phyloP scores from a whole-genome alignment of 2,888 invertebrate species.

The Argyresthia goedartella region DNA sequence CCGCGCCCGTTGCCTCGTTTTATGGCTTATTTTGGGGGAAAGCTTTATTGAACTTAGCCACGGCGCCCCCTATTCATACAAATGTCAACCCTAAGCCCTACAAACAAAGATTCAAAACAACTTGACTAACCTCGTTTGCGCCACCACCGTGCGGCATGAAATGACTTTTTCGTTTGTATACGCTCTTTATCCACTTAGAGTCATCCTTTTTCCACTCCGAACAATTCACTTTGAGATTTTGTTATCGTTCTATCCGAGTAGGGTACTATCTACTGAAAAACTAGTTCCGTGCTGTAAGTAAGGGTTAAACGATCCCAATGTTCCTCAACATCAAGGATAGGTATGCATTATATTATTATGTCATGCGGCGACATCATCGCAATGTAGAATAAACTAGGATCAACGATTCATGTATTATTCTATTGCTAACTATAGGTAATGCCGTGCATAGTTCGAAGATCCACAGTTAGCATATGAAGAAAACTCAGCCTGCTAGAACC shows the following conservation, averaged over 20 bases:
- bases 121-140: slow-evolving; percentile 28
- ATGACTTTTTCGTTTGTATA: slow-evolving; percentile 69
- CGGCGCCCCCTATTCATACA: slow-evolving; percentile 37
- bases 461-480: too few relatives aligned
- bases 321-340: too few relatives aligned
- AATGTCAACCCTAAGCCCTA: slow-evolving; percentile 37
- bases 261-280: too few relatives aligned
- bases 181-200: slow-evolving; percentile 69
- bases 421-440: too few relatives aligned
- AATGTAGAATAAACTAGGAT: too few relatives aligned
- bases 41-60: slow-evolving; percentile 68
- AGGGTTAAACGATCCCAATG: too few relatives aligned
- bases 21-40: slow-evolving; percentile 70
- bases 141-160: slow-evolving; percentile 61
- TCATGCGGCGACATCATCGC: too few relatives aligned
- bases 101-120: slow-evolving; percentile 29
- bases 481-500: too few relatives aligned
- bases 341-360: too few relatives aligned
- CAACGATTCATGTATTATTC: too few relatives aligned
- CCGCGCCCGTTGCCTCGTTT: slow-evolving; percentile 64
- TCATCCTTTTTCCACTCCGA: slow-evolving; percentile 66
- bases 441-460: too few relatives aligned
- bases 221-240: slow-evolving; percentile 68
- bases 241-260: slow-evolving; percentile 17
- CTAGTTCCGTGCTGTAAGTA: too few relatives aligned